These are phyloP conservation scores for Naja naja DNA, from an alignment of 2,113 vertebrate genomes.

Conservation along the genomic window DNA sequence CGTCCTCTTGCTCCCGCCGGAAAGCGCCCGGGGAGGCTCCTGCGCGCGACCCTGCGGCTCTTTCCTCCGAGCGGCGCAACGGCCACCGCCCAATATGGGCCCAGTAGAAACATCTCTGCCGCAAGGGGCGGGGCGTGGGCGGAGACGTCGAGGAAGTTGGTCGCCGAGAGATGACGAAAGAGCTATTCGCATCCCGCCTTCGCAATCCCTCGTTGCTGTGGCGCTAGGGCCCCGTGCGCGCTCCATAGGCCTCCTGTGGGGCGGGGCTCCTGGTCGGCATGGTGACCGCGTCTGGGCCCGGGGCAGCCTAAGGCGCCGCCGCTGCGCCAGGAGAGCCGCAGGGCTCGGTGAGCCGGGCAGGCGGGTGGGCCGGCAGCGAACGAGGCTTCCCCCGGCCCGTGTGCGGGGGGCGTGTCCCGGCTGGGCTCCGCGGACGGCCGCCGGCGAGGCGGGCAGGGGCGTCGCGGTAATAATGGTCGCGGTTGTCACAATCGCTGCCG, in stretches of 20 bases:
- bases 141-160: neutral
- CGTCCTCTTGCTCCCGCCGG: neutral
- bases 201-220: neutral
- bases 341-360: slow-evolving; percentile 7
- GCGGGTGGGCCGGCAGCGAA: too few relatives aligned
- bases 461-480: neutral
- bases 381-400: neutral
- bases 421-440: neutral
- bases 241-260: neutral
- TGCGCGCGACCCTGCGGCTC: too few relatives aligned
- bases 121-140: neutral
- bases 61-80: neutral
- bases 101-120: neutral
- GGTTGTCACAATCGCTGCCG: neutral
- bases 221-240: neutral
- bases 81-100: neutral
- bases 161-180: neutral
- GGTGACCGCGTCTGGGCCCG: slow-evolving; percentile 41
- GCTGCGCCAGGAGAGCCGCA: neutral
- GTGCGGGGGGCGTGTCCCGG: neutral
- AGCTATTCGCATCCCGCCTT: neutral
- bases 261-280: slow-evolving; percentile 27
- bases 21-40: neutral
- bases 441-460: neutral
- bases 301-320: neutral